phyloP scores from a whole-genome alignment of 2,113 vertebrate genomes.

The Salminus brasiliensis region DNA sequence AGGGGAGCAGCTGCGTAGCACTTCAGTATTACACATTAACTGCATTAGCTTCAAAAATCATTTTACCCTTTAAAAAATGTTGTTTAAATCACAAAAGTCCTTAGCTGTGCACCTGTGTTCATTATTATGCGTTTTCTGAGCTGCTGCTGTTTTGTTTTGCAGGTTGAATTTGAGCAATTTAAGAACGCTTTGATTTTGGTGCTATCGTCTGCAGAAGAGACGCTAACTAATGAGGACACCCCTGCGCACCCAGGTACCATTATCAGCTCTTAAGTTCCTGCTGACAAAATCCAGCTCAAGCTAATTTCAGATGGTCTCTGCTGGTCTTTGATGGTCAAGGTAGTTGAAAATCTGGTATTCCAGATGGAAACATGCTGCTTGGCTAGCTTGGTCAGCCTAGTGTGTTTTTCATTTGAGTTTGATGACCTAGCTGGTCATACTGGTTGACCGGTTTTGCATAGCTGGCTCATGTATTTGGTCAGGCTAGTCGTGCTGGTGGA shows the following conservation, averaged over 20 bases:
- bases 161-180: constrained; percentile 95
- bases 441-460: too few species aligned
- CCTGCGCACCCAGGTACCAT: constrained; percentile 82
- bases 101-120: constrained; percentile 20
- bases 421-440: too few species aligned
- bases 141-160: constrained; percentile 43
- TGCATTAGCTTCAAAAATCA: constrained; percentile 17
- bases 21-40: constrained; percentile 16
- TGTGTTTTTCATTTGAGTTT: too few species aligned
- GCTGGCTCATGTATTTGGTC: too few species aligned
- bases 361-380: too few species aligned
- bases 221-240: constrained; percentile 74
- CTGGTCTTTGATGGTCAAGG: too few species aligned
- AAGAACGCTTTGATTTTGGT: constrained; percentile 92
- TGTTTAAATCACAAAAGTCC: too few species aligned
- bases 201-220: constrained; percentile 78
- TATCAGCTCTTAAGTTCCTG: background rate
- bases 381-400: too few species aligned
- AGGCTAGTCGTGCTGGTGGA: too few species aligned
- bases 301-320: too few species aligned
- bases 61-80: constrained; percentile 2
- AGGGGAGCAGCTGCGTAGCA: constrained; percentile 25
- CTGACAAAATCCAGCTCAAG: too few species aligned
- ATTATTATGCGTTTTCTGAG: background rate
- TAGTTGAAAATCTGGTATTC: too few species aligned